phyloP scores from a whole-genome alignment of 2,888 invertebrate species.

The Camponotus fellah region DNA sequence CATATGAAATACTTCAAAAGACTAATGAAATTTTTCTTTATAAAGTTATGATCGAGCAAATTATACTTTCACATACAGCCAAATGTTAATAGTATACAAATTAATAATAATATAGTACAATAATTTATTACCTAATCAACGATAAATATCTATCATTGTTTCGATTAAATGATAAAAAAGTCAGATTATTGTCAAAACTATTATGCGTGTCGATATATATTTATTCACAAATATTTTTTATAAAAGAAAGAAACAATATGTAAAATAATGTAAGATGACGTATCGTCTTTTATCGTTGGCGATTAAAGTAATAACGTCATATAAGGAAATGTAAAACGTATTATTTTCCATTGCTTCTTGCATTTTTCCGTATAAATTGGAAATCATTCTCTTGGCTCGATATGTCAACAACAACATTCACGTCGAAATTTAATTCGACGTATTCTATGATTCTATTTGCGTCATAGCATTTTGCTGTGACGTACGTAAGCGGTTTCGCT shows the following conservation, averaged over 20 bases:
- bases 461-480: conserved; percentile 34
- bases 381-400: conserved; percentile 32
- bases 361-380: conserved; percentile 41
- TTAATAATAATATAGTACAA: background rate
- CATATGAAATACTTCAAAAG: background rate
- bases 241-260: background rate
- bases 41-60: background rate
- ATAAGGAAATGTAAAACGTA: conserved; percentile 12
- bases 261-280: background rate
- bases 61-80: background rate
- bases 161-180: background rate
- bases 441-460: conserved; percentile 52
- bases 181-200: background rate
- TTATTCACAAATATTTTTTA: background rate
- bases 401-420: conserved; percentile 52
- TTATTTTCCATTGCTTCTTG: conserved; percentile 16
- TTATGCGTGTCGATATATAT: background rate
- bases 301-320: background rate
- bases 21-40: background rate
- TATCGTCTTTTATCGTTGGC: background rate
- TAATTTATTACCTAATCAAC: background rate
- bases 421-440: conserved; percentile 46
- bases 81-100: conserved; percentile 21
- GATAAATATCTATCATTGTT: background rate
- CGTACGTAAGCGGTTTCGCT: conserved; percentile 38